Evolutionary conservation across 2,888 invertebrate genomes (phyloP).

Genomic region (Chaetogeoica ovagalla): DNA sequence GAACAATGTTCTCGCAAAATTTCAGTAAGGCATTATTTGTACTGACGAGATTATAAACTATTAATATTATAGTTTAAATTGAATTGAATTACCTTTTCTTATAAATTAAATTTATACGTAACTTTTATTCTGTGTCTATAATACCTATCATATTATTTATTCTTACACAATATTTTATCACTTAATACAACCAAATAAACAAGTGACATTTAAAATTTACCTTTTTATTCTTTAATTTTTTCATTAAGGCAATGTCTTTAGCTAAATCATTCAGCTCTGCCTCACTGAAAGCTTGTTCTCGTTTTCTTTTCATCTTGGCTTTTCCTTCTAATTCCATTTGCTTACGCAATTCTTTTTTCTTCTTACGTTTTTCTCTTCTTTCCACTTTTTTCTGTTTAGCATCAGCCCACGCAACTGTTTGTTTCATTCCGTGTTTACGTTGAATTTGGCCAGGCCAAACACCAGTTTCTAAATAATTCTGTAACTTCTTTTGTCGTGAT

Average conservation of each 20-base stretch:
- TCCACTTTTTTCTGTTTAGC: slow-evolving; percentile 73
- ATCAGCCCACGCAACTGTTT: slow-evolving; percentile 77
- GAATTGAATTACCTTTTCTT: too few species aligned
- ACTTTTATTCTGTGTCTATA: too few species aligned
- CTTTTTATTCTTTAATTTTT: slow-evolving; percentile 84
- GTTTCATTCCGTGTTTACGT: slow-evolving; percentile 61
- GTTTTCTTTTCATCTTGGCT: slow-evolving; percentile 62
- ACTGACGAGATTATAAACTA: neutral
- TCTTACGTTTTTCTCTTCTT: slow-evolving; percentile 66
- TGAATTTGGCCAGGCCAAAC: slow-evolving; percentile 70
- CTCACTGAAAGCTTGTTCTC: slow-evolving; percentile 66
- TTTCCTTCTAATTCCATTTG: slow-evolving; percentile 62
- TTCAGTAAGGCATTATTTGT: neutral
- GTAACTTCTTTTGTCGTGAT: slow-evolving; percentile 71
- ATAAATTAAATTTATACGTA: too few species aligned
- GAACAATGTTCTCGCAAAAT: too few species aligned
- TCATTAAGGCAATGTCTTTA: slow-evolving; percentile 79
- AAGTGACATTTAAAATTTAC: slow-evolving; percentile 9
- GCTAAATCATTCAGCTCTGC: slow-evolving; percentile 78
- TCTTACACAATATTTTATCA: too few species aligned
- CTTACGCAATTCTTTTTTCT: slow-evolving; percentile 67
- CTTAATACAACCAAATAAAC: neutral
- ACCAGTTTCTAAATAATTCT: slow-evolving; percentile 73
- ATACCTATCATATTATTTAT: too few species aligned
- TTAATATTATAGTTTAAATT: too few species aligned